Evolutionary conservation across 2,113 vertebrate genomes (phyloP).

Genomic region (Burhinus oedicnemus): DNA sequence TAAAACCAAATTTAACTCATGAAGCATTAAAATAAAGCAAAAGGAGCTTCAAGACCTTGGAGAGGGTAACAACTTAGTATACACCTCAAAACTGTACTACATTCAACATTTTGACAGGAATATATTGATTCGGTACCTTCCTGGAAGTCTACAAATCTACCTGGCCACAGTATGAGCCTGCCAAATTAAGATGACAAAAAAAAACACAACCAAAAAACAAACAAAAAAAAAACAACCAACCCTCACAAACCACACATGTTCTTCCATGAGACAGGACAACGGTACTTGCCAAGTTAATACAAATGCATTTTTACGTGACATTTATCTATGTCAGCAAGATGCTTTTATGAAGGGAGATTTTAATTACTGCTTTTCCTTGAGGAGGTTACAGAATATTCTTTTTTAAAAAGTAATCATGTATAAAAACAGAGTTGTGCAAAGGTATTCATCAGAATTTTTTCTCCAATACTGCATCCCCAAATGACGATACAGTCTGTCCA

Average conservation of each 20-base stretch:
- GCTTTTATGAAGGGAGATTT: neutral
- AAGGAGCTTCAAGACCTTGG: neutral
- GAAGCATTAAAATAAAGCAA: neutral
- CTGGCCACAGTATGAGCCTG: neutral
- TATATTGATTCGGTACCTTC: neutral
- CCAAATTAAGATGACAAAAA: neutral
- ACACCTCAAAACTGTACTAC: neutral
- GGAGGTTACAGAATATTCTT: neutral
- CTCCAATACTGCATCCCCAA: neutral
- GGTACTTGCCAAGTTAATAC: neutral
- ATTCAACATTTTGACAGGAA: neutral
- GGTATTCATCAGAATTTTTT: neutral
- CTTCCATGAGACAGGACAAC: neutral
- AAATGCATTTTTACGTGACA: neutral
- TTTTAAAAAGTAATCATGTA: neutral
- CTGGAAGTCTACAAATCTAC: neutral
- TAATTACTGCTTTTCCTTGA: neutral
- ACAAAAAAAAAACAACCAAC: too few species aligned
- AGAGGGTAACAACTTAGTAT: too few species aligned
- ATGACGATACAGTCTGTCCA: neutral
- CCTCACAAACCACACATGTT: neutral
- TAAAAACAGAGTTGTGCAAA: neutral
- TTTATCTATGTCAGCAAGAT: neutral
- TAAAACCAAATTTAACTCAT: neutral
- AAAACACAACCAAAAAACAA: too few species aligned